Evolutionary conservation across 2,113 vertebrate species (phyloP).

Genomic region (Mus musculus): DNA sequence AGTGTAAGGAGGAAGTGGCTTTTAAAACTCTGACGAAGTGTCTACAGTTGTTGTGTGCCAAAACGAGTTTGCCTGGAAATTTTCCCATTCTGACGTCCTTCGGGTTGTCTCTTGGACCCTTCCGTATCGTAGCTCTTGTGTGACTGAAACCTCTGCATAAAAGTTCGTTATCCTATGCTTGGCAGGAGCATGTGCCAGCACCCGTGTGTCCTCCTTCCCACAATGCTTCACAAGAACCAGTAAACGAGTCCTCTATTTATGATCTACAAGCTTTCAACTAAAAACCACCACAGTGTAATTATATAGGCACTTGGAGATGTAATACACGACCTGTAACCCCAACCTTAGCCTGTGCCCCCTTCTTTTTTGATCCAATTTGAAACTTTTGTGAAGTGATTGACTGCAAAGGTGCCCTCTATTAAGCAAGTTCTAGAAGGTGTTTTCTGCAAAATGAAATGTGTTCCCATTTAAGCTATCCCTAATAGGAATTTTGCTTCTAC

Average conservation of each 20-base stretch:
- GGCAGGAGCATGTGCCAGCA: background rate
- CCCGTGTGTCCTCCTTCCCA: slow-evolving; percentile 8
- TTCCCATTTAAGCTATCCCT: background rate
- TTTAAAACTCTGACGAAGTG: slow-evolving; percentile 39
- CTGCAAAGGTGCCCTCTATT: slow-evolving; percentile 49
- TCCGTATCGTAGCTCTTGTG: background rate
- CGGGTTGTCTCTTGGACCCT: background rate
- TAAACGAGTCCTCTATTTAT: slow-evolving; percentile 37
- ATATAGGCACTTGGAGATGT: background rate
- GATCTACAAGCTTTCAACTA: slow-evolving; percentile 47
- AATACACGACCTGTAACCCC: slow-evolving; percentile 46
- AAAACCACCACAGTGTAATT: slow-evolving; percentile 15
- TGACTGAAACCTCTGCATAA: background rate
- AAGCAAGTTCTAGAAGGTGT: slow-evolving; percentile 31
- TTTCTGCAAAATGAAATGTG: slow-evolving; percentile 28
- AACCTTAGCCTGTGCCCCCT: background rate
- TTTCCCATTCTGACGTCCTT: background rate
- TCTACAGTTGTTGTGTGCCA: background rate
- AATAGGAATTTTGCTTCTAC: background rate
- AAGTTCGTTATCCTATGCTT: background rate
- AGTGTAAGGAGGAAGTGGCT: slow-evolving; percentile 54
- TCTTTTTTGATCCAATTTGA: slow-evolving; percentile 29
- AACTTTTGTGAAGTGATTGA: slow-evolving; percentile 28
- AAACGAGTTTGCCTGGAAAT: slow-evolving; percentile 36
- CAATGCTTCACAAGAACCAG: slow-evolving; percentile 8